Conservation (phyloP, 2,888 invertebrate species). For the Eupithecia dodoneata region DNA sequence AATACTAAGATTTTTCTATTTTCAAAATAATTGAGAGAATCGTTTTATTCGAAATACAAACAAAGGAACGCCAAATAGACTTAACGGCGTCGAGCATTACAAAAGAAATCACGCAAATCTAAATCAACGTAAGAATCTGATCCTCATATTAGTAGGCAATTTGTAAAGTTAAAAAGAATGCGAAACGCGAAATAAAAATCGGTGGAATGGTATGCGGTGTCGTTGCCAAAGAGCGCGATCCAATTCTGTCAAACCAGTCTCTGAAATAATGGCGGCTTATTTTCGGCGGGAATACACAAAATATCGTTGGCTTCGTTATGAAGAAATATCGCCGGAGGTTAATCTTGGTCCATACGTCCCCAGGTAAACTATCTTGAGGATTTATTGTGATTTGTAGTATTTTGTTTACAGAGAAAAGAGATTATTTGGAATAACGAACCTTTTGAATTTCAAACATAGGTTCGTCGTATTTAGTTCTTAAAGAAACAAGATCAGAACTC, state of each 20-base stretch:
- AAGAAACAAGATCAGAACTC: not conserved
- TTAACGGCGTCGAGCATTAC: conserved; percentile 33
- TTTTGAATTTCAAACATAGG: too few species aligned
- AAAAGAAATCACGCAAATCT: conserved; percentile 34
- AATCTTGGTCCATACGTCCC: conserved; percentile 53
- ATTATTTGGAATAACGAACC: not conserved
- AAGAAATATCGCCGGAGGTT: conserved; percentile 60
- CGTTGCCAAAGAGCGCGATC: conserved; percentile 70
- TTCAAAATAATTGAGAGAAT: conserved; percentile 9
- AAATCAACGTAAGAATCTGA: conserved; percentile 42
- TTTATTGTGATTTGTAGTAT: conserved; percentile 45
- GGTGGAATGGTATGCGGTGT: conserved; percentile 45
- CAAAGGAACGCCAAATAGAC: conserved; percentile 34
- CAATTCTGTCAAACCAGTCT: conserved; percentile 75
- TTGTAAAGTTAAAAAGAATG: conserved; percentile 45
- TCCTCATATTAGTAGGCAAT: conserved; percentile 49
- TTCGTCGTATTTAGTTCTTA: not conserved
- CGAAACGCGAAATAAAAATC: conserved; percentile 38
- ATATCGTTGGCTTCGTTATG: conserved; percentile 65
- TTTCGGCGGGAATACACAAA: conserved; percentile 73
- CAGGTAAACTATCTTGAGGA: conserved; percentile 50
- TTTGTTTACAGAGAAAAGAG: conserved; percentile 14
- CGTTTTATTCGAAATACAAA: conserved; percentile 17
- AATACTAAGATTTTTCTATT: not conserved
- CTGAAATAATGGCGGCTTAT: conserved; percentile 76